These are phyloP conservation scores for Apantesis nais DNA, from an alignment of 2,888 invertebrate genomes.

Conservation along the genomic window DNA sequence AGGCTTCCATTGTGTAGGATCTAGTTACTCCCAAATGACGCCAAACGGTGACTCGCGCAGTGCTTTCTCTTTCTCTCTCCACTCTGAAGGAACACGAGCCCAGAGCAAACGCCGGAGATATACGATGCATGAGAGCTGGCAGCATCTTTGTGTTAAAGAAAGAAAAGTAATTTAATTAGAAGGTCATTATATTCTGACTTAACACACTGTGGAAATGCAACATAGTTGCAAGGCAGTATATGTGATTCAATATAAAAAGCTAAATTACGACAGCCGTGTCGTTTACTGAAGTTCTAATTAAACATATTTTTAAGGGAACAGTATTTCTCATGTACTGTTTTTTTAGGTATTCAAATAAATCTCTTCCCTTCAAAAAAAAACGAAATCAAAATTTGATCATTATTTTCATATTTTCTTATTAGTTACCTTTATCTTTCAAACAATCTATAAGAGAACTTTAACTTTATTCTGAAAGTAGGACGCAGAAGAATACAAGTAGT, in stretches of 20 bases:
- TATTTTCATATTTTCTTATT: background rate
- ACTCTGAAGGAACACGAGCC: conserved; percentile 91
- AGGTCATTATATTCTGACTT: conserved; percentile 1
- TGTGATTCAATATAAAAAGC: background rate
- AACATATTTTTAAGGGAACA: background rate
- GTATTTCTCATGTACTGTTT: background rate
- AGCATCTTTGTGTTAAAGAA: conserved; percentile 81
- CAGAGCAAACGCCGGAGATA: conserved; percentile 89
- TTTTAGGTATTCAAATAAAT: background rate
- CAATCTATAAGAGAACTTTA: background rate
- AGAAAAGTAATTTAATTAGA: background rate
- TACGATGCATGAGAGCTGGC: conserved; percentile 89
- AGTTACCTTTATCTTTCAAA: background rate
- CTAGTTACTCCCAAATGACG: conserved; percentile 91
- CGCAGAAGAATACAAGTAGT: background rate
- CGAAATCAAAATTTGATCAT: background rate
- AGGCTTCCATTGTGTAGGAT: conserved; percentile 94
- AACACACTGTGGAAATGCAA: conserved; percentile 1
- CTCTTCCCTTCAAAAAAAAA: background rate
- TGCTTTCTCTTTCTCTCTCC: conserved; percentile 91
- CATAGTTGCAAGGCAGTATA: background rate
- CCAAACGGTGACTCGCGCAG: conserved; percentile 94
- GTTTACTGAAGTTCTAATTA: background rate
- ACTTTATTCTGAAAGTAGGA: background rate
- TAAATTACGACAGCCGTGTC: background rate